Evolutionary conservation across 2,113 vertebrate genomes (phyloP).

Genomic region (Propithecus coquereli): DNA sequence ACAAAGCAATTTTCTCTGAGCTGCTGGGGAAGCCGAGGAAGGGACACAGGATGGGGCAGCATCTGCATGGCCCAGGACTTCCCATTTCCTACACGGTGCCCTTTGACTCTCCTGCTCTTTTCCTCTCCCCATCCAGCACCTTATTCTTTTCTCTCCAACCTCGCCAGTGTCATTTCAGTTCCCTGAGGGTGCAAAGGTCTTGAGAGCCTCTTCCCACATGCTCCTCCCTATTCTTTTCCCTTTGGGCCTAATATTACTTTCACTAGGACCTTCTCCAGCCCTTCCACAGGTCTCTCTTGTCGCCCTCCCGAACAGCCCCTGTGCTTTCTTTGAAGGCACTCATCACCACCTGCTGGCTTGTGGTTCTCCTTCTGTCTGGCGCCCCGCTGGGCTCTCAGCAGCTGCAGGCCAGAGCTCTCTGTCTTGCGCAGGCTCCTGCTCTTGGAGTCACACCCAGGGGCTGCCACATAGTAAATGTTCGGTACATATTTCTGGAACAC

Average conservation of each 20-base stretch:
- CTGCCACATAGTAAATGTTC: background rate
- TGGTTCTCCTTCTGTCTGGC: no score
- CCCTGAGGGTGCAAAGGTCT: background rate
- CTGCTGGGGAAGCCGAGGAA: background rate
- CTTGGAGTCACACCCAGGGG: background rate
- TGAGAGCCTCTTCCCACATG: background rate
- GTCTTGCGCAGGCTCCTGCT: no score
- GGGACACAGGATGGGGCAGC: background rate
- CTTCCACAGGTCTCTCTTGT: background rate
- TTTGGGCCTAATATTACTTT: background rate
- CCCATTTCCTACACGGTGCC: background rate
- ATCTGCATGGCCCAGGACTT: rapidly evolving
- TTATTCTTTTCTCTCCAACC: background rate
- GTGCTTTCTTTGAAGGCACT: background rate
- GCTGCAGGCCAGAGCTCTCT: rapidly evolving
- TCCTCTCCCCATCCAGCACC: no score
- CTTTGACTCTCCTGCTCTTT: background rate
- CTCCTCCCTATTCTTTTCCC: background rate
- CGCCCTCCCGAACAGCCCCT: no score
- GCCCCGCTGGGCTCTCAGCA: rapidly evolving
- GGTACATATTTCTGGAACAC: no score
- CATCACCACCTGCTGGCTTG: no score
- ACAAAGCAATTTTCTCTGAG: background rate
- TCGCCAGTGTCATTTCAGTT: rapidly evolving
- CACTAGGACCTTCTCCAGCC: background rate